Evolutionary conservation across 2,797 vertebrate genomes (phyloP), one percentile per base, ranked within the genome.

Genomic region (Champsocephalus esox): DNA sequence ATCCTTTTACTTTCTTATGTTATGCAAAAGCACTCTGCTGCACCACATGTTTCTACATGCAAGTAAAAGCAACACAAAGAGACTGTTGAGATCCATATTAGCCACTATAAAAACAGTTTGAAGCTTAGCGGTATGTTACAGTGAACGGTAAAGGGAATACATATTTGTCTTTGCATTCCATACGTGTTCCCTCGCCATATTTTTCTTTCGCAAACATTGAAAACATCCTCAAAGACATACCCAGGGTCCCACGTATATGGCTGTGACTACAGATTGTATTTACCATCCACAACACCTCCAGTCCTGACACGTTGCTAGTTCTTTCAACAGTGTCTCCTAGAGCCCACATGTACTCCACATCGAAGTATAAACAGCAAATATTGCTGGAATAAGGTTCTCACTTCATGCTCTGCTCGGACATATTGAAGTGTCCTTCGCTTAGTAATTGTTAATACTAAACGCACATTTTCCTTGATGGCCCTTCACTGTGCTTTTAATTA

Each of bases 401-500:
- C 12, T 45, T 5, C 14, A 38, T 64, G 54, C 56, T 43, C 3
- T 16, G n/a, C 46, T 54, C 24, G 43, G 32, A 41, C 17, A 0
- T 34, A 21, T 69, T 66, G 44, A 55, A 52, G 56, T 44, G 24
- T 5, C 4, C 12, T 5, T 16, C 0, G 11, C 24, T 56, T 57
- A 28, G 66, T 67, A 28, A 62, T 46, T 45, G 41, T 43, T 58
- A 44, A 66, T 32, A 80, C 5, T 81, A 80, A 88, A 82, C 75
- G 21, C 64, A 69, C 46, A 84, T 79, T 88, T 87, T 66, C 49
- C 76, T 84, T 28, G 75, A 88, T 81, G 80, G 81, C 52, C 78
- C 75, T 71, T 85, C 41, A 24, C 79, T 77, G 72, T 85, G 34
- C 88, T 84, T 84, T 87, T 92, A 92, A 94, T 92, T 88, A 93